These are phyloP conservation scores for Campylomormyrus tamandua DNA, from an alignment of 2,113 vertebrate genomes.

Conservation along the genomic window DNA sequence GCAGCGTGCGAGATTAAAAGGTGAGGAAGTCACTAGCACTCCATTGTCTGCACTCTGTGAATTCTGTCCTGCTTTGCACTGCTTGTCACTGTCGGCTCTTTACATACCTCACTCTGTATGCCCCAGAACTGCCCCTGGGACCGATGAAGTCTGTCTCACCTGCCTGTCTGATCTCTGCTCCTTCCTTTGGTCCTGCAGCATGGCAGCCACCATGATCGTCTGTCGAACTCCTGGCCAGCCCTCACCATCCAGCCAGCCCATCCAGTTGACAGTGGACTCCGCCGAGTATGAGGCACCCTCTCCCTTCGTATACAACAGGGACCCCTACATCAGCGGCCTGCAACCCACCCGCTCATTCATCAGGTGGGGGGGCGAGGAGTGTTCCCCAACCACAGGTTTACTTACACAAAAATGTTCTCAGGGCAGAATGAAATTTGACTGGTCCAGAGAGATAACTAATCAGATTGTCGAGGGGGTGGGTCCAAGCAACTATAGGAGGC, in stretches of 20 bases:
- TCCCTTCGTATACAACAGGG: slow-evolving; percentile 76
- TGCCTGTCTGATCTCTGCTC: background rate
- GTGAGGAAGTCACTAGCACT: slow-evolving; percentile 48
- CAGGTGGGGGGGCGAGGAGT: slow-evolving; percentile 63
- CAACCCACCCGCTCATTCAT: slow-evolving; percentile 86
- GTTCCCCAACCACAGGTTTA: background rate
- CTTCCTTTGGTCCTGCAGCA: slow-evolving; percentile 32
- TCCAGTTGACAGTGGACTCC: slow-evolving; percentile 76
- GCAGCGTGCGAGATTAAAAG: slow-evolving; percentile 74
- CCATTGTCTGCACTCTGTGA: background rate
- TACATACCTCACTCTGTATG: background rate
- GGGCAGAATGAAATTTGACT: background rate
- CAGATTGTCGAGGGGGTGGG: too few species aligned
- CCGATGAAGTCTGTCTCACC: background rate
- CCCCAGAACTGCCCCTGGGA: background rate
- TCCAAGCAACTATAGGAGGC: too few species aligned
- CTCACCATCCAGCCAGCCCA: slow-evolving; percentile 54
- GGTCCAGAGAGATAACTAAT: too few species aligned
- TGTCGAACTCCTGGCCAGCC: slow-evolving; percentile 77
- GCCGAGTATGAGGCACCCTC: slow-evolving; percentile 53
- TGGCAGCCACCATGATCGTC: slow-evolving; percentile 52
- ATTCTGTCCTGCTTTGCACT: background rate
- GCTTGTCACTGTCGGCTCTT: background rate
- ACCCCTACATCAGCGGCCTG: slow-evolving; percentile 78
- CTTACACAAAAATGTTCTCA: background rate